These are phyloP conservation scores for Phrynosoma platyrhinos DNA, from an alignment of 2,113 vertebrate genomes.

Conservation along the genomic window DNA sequence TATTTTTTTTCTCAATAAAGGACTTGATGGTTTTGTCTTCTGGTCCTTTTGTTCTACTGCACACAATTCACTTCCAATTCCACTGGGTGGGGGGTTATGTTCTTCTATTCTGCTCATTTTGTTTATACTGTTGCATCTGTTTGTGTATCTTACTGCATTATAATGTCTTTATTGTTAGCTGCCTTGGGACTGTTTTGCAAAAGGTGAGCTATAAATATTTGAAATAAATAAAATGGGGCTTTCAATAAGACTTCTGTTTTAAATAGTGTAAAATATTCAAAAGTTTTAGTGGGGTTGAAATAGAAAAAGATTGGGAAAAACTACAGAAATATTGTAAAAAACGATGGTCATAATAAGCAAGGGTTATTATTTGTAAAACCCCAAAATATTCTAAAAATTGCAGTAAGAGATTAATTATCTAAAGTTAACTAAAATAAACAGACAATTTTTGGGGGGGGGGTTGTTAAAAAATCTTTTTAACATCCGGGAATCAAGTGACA, in stretches of 20 bases:
- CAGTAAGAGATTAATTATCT: no score
- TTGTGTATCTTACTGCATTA: background rate
- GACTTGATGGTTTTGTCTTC: background rate
- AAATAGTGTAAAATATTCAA: background rate
- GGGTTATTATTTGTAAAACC: no score
- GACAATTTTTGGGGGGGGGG: no score
- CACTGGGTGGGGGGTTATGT: background rate
- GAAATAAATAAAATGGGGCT: background rate
- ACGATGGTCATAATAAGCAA: no score
- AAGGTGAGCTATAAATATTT: background rate
- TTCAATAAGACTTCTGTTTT: background rate
- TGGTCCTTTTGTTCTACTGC: background rate
- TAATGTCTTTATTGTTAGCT: background rate
- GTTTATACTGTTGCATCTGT: background rate
- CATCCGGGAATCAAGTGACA: no score
- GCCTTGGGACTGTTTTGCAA: background rate
- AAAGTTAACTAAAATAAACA: no score
- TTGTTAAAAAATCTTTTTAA: no score
- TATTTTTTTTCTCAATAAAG: slow-evolving; percentile 10
- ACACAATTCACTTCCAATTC: background rate
- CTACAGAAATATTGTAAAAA: no score
- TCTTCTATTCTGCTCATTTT: background rate
- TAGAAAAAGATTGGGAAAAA: no score
- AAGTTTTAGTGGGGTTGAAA: background rate
- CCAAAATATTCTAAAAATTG: no score